Base-by-base conservation (phyloP, 2,113 vertebrate species). In the Hyperopisus bebe region DNA sequence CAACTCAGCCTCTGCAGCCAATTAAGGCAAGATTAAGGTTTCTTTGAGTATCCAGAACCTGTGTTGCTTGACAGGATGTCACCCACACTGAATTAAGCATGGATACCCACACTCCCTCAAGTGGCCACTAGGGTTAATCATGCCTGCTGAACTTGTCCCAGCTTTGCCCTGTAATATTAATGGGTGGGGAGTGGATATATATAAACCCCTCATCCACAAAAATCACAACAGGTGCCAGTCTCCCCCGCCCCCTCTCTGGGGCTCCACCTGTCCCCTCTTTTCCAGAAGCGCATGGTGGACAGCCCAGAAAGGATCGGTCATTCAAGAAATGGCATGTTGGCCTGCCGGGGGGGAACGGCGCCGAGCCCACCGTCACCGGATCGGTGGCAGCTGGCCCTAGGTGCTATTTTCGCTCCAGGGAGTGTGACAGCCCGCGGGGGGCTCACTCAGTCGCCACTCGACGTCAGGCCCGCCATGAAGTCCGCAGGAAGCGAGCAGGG, bases 291-390 rank as follows among this genome's bases (percentile, higher is more conserved):
- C 93, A 90, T 90, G 85, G 90, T 93, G 92, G 90, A 80, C 92
- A 90, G 94, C 94, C 94, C 95, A 96, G 95, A 94, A 96, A 95
- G 95, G 94, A 94, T 94, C 95, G 93, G 94, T 96, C 95, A 96
- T 95, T 95, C 95, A 96, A 95, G 94, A 93, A 92, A 91, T 96
- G 94, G 92, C 92, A 95, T 95, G 95, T 95, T 91, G 93, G 89
- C 93, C 91, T 92, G 93, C 92, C 91, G 92, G 91, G 93, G 93
- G 94, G 93, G 90, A 89, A 93, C 91, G 93, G 92, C 90, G 91
- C 80, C 44, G 94, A 92, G 92, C 91, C 93, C 94, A 91, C 93
- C 92, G 95, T 96, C 95, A 96, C 95, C 94, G 95, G 95, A 96
- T 96, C 94, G 92, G 95, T 93, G 93, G 94, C 96, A 96, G 96